A percentile compares a stretch with the other conserved stretches of the same genome.
These are phyloP conservation scores for Luscinia luscinia DNA, from an alignment of 2,797 vertebrate species.

Conservation along the genomic window DNA sequence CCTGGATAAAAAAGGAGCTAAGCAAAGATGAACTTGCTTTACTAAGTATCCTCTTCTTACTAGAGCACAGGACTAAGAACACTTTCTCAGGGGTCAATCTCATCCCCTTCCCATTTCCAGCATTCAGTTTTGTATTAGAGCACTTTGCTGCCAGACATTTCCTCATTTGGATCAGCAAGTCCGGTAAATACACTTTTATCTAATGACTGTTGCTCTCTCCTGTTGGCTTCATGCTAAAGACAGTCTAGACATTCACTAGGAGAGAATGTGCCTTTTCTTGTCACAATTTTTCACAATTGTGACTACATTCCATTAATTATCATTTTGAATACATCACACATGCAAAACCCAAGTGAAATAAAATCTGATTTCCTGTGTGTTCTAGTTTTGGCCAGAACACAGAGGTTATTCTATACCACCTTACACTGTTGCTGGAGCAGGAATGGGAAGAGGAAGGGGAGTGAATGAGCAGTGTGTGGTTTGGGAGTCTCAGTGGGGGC, in stretches of 20 bases:
- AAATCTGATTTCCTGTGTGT: background rate
- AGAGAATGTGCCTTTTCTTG: background rate
- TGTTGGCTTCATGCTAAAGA: background rate
- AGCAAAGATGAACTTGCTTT: background rate
- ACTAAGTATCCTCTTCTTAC: background rate
- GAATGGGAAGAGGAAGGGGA: background rate
- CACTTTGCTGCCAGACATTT: background rate
- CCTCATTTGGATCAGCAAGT: background rate
- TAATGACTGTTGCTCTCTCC: background rate
- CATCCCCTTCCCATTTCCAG: background rate
- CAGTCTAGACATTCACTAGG: background rate
- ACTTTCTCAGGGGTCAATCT: background rate
- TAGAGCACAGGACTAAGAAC: background rate
- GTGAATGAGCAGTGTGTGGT: fast-evolving
- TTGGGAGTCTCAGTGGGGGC: background rate
- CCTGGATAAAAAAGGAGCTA: background rate
- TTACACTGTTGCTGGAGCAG: fast-evolving
- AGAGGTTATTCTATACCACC: background rate
- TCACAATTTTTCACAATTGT: background rate
- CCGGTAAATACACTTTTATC: background rate
- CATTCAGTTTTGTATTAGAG: background rate
- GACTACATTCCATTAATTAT: background rate
- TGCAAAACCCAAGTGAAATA: background rate
- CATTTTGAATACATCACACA: background rate
- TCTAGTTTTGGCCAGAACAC: background rate